These are phyloP conservation scores for Zaprionus gabonicus DNA, from an alignment of 1,140 invertebrate species.

Conservation along the genomic window DNA sequence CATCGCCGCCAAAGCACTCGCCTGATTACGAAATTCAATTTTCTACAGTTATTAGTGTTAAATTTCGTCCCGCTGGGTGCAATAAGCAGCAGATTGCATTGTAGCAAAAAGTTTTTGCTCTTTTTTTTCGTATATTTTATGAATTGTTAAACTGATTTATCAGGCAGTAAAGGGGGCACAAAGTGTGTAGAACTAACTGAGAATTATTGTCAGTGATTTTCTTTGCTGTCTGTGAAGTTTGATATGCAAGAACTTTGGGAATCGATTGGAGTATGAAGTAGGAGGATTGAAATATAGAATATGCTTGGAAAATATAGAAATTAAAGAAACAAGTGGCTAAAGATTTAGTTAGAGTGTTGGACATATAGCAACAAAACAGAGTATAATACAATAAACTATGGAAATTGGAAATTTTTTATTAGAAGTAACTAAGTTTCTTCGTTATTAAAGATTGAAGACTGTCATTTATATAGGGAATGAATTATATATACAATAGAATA, in stretches of 20 bases:
- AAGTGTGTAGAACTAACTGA: background rate
- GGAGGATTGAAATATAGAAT: background rate
- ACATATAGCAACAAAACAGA: too few relatives aligned
- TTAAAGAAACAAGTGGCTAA: too few relatives aligned
- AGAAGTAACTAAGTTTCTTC: background rate
- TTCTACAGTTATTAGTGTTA: constrained; percentile 45
- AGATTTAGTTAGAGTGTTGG: too few relatives aligned
- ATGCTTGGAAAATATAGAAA: background rate
- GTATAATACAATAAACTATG: background rate
- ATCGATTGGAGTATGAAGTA: background rate
- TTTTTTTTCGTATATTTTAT: background rate
- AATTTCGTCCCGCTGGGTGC: constrained; percentile 13
- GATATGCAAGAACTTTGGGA: background rate
- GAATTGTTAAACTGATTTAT: constrained; percentile 2
- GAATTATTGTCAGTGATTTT: background rate
- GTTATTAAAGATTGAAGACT: too few relatives aligned
- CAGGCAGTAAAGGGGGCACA: background rate
- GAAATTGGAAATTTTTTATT: background rate
- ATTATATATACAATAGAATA: too few relatives aligned
- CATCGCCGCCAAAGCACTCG: constrained; percentile 43
- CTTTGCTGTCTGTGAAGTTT: background rate
- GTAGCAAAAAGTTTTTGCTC: background rate
- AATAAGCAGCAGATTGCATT: constrained; percentile 15
- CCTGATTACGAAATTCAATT: constrained; percentile 55
- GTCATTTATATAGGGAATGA: too few relatives aligned